These are phyloP conservation scores for Psilopsiagon aurifrons DNA, from an alignment of 2,113 vertebrate genomes.

Conservation along the genomic window DNA sequence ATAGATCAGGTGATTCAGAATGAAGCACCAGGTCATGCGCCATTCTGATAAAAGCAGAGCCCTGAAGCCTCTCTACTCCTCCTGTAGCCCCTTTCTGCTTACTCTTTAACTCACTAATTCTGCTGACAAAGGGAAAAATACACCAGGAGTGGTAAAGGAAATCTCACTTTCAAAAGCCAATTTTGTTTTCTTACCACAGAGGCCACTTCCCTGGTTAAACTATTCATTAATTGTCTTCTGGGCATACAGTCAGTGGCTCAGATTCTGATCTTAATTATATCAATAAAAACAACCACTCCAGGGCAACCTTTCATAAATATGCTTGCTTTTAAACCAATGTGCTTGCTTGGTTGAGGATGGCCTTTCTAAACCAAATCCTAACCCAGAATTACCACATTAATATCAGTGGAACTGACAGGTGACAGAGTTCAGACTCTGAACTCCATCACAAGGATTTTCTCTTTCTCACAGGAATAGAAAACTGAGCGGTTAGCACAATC, in stretches of 20 bases:
- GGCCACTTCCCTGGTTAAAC: neutral
- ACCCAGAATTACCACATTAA: conserved; percentile 18
- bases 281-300: neutral
- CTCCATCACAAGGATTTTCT: neutral
- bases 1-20: neutral
- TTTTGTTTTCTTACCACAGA: neutral
- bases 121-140: neutral
- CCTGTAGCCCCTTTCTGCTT: neutral
- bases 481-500: neutral
- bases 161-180: neutral
- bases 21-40: neutral
- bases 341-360: neutral
- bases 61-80: neutral
- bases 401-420: conserved; percentile 14
- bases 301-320: neutral
- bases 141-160: neutral
- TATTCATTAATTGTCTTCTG: neutral
- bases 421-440: neutral
- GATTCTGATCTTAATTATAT: neutral
- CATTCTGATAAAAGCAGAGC: neutral
- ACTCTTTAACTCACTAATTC: neutral
- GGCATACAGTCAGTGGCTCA: neutral
- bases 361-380: conserved; percentile 25
- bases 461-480: neutral
- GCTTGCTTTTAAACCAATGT: neutral